A percentile compares a stretch with the other conserved stretches of the same genome.
phyloP scores from a whole-genome alignment of 2,888 invertebrate species.

The Agrotis ipsilon region DNA sequence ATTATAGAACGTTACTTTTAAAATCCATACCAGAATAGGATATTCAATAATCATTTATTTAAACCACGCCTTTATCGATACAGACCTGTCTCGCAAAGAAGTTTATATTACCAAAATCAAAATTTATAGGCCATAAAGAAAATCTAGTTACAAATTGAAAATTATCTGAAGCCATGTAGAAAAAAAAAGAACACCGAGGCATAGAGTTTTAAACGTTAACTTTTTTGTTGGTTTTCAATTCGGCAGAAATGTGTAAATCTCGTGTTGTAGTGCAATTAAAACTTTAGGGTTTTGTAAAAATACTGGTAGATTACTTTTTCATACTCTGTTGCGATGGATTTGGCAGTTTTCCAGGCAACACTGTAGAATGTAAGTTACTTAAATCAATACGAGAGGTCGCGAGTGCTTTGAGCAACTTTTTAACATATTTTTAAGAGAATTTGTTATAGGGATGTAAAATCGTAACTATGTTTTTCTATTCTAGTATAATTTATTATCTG shows the following conservation, averaged over 20 bases:
- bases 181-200: constrained; percentile 16
- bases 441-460: too few relatives aligned
- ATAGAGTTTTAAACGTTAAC: constrained; percentile 47
- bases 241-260: constrained; percentile 45
- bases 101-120: constrained; percentile 19
- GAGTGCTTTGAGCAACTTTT: not conserved
- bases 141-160: constrained; percentile 46
- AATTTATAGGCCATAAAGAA: constrained; percentile 42
- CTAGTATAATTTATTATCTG: too few relatives aligned
- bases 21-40: not conserved
- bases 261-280: constrained; percentile 41
- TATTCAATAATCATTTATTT: constrained; percentile 9
- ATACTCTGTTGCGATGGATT: not conserved
- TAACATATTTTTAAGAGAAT: too few relatives aligned
- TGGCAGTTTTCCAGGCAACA: constrained; percentile 21
- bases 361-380: not conserved
- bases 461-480: too few relatives aligned
- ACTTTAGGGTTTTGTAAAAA: constrained; percentile 31
- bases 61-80: constrained; percentile 13
- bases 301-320: constrained; percentile 12
- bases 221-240: constrained; percentile 46
- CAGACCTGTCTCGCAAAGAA: constrained; percentile 7
- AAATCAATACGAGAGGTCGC: constrained; percentile 19
- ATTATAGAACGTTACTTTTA: not conserved
- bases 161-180: constrained; percentile 8